Percentiles rank a stretch among this genome's conserved stretches.
Conservation (phyloP, 2,113 vertebrate species). For the Gasterosteus aculeatus region DNA sequence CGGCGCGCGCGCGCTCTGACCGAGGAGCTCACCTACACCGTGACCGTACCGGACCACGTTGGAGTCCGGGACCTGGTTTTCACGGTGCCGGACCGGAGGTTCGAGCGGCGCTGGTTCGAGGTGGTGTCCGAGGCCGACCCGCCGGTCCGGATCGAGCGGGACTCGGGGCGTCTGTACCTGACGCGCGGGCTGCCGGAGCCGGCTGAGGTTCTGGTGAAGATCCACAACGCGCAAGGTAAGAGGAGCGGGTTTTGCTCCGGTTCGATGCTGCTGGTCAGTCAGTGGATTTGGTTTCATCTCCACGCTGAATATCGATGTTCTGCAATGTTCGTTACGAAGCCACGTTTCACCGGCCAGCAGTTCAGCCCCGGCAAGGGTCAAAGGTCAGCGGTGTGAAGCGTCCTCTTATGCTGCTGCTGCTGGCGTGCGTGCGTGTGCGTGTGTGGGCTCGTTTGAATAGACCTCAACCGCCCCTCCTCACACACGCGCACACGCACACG, state of each 20-base stretch:
- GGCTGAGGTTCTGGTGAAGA: conserved; percentile 82
- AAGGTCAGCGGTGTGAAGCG: conserved; percentile 6
- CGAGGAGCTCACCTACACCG: conserved; percentile 77
- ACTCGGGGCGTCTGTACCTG: conserved; percentile 85
- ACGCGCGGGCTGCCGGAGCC: conserved; percentile 76
- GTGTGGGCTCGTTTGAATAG: conserved; percentile 42
- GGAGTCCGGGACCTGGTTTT: conserved; percentile 84
- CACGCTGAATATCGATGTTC: too few species aligned
- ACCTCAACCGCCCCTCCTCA: conserved; percentile 46
- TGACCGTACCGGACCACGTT: conserved; percentile 79
- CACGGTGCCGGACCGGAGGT: conserved; percentile 83
- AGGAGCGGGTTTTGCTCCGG: background rate
- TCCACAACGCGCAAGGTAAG: conserved; percentile 84
- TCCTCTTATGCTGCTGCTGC: too few species aligned
- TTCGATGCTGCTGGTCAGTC: too few species aligned
- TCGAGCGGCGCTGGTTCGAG: conserved; percentile 83
- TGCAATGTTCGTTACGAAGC: too few species aligned
- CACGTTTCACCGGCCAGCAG: too few species aligned
- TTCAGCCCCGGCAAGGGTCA: background rate
- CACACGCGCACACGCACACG: background rate
- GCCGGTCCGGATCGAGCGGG: conserved; percentile 83
- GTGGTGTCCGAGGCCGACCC: conserved; percentile 71
- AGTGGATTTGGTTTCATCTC: too few species aligned
- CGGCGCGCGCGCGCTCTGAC: conserved; percentile 69
- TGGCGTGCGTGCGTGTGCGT: background rate